Percentiles rank a stretch among this genome's conserved stretches.
Evolutionary conservation across 2,113 vertebrate genomes (phyloP).

Genomic region (Sterna hirundo): DNA sequence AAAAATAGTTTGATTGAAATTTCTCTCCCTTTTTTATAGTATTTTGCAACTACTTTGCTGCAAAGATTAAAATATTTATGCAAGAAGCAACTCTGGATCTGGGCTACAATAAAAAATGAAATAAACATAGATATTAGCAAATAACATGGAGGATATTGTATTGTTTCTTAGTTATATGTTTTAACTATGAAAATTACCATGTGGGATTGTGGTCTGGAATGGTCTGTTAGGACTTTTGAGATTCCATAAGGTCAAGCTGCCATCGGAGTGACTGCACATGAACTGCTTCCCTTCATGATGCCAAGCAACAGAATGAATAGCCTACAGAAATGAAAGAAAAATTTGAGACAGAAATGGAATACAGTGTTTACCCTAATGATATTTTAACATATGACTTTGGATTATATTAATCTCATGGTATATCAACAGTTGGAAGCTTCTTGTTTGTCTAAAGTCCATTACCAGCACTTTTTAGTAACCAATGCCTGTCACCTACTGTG

Average conservation of each 20-base stretch:
- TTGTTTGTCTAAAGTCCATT: not conserved
- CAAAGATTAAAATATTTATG: not conserved
- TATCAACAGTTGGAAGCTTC: not conserved
- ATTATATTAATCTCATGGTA: not conserved
- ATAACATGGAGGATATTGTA: not conserved
- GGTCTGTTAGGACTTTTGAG: slow-evolving; percentile 92
- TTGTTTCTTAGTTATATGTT: not conserved
- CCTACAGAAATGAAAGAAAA: slow-evolving; percentile 74
- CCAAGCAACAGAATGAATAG: slow-evolving; percentile 97
- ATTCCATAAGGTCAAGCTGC: slow-evolving; percentile 96
- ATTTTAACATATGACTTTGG: not conserved
- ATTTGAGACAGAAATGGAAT: not conserved
- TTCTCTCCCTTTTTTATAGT: not conserved
- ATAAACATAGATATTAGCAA: not conserved
- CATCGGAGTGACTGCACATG: slow-evolving; percentile 99
- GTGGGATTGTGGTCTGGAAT: slow-evolving; percentile 94
- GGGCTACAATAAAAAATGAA: not conserved
- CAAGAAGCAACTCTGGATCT: not conserved
- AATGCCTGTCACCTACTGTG: not conserved
- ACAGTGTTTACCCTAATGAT: not conserved
- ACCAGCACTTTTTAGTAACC: not conserved
- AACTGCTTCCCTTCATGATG: slow-evolving; percentile 98
- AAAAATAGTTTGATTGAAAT: not conserved
- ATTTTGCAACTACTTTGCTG: not conserved
- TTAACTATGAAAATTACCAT: slow-evolving; percentile 82